A percentile compares a stretch with the other conserved stretches of the same genome.
These are phyloP conservation scores for Oreochromis spilurus DNA, from an alignment of 2,113 vertebrate species.

Conservation along the genomic window DNA sequence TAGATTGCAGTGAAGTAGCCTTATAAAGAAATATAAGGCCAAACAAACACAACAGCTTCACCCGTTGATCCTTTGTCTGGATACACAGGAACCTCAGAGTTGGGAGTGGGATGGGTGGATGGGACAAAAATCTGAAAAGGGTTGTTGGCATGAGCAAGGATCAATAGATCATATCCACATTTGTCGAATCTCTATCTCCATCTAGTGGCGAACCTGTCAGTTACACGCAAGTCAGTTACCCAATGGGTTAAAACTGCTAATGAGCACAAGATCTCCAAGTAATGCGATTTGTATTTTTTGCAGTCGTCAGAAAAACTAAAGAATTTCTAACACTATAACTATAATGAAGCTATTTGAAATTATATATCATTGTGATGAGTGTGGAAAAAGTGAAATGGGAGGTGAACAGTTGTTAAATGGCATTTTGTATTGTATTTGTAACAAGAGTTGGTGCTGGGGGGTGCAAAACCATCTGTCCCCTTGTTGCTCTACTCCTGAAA, in stretches of 20 bases:
- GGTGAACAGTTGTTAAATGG: background rate
- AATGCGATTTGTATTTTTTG: background rate
- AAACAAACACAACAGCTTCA: background rate
- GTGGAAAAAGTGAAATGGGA: background rate
- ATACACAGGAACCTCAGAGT: constrained; percentile 39
- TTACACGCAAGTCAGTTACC: background rate
- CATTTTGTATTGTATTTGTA: background rate
- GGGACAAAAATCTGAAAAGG: constrained; percentile 42
- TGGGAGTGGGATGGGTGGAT: constrained; percentile 56
- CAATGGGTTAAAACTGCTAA: background rate
- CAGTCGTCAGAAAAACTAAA: background rate
- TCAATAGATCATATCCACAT: constrained; percentile 30
- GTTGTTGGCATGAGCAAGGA: constrained; percentile 37
- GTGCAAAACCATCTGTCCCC: background rate
- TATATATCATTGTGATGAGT: background rate
- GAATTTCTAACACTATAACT: background rate
- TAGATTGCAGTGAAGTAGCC: background rate
- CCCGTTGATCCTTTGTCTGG: constrained; percentile 49
- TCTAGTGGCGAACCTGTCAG: constrained; percentile 30
- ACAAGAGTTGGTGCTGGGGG: background rate
- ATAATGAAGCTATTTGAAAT: background rate
- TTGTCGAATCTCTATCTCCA: constrained; percentile 36
- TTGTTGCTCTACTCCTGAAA: background rate
- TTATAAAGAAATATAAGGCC: background rate
- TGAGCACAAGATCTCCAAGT: background rate